A percentile compares a stretch with the other conserved stretches of the same genome.
These are phyloP conservation scores for Etia nguti DNA, from an alignment of 2,113 vertebrate genomes.

Conservation along the genomic window DNA sequence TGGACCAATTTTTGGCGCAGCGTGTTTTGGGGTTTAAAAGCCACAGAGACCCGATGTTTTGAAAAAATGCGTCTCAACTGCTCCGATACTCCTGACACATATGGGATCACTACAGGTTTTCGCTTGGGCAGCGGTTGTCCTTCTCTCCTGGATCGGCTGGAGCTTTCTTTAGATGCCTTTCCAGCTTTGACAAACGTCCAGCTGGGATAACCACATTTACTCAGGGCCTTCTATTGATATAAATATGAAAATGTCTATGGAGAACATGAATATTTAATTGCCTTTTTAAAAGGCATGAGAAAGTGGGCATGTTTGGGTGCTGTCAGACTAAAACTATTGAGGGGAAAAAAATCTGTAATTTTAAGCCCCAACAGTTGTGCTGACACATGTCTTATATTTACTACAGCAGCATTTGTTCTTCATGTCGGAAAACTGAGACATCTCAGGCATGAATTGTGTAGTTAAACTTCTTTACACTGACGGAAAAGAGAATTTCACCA, in stretches of 20 bases:
- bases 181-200: too few species aligned
- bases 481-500: not conserved
- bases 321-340: not conserved
- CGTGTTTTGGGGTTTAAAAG: too few species aligned
- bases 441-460: not conserved
- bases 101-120: too few species aligned
- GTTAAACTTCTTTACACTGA: not conserved
- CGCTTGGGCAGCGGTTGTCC: too few species aligned
- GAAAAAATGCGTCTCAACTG: too few species aligned
- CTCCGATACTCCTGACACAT: too few species aligned
- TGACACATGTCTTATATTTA: not conserved
- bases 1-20: too few species aligned
- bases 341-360: rapidly evolving
- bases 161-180: too few species aligned
- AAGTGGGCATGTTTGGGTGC: not conserved
- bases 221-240: too few species aligned
- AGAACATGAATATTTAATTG: not conserved
- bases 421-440: not conserved
- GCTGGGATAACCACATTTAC: too few species aligned
- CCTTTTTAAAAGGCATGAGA: not conserved
- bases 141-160: too few species aligned
- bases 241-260: not conserved
- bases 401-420: not conserved
- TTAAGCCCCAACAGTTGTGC: not conserved
- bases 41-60: too few species aligned